Evolutionary conservation across 2,113 vertebrate species (phyloP), one percentile per base, ranked within the genome.

Genomic region (Anoura caudifer): DNA sequence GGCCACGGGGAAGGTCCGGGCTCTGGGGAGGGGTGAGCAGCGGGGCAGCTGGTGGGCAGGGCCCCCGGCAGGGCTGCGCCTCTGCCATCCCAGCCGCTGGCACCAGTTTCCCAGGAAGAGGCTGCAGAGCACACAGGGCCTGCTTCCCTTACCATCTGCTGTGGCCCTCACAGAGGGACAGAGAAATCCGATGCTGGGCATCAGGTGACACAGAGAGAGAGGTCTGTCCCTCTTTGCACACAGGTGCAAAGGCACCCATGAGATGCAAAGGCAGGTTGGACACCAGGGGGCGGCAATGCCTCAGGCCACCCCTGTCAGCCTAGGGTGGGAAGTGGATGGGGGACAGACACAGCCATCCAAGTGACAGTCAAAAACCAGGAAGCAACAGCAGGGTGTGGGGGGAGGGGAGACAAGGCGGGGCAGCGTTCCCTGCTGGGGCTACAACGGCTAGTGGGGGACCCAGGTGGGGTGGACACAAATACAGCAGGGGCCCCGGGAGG

Each of bases 141-240:
- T 63, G 59, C 36, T 45, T 59, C 70, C n/a, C 43, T 20, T 3
- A 4, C 50, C 59, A 8, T 31, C 70, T 4, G 41, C 61, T 3
- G 4, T 0, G 24, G 75, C 88, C 76, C 41, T 63, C 73, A 73
- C 69, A 73, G 56, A 95, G 24, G n/a, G 38, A 69, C 54, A 82
- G 7, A 43, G 96, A 97, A 93, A 93, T 11, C 43, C 0, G 9
- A 96, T 16, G 87, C 82, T 5, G 11, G 72, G 92, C n/a, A 59
- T 97, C 90, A 43, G 70, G 84, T 90, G 90, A 93, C 75, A 50
- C 80, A 63, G 3, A 28, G 41, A 90, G 69, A 77, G 33, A 52
- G 0, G 31, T 2, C 2, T 50, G 45, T 13, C 82, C 65, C 56
- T 77, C n/a, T 73, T 45, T 41, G 50, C 63, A 61, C 61, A 67